These are phyloP conservation scores for Diphyllodes magnificus DNA, from an alignment of 2,113 vertebrate genomes.

Conservation along the genomic window DNA sequence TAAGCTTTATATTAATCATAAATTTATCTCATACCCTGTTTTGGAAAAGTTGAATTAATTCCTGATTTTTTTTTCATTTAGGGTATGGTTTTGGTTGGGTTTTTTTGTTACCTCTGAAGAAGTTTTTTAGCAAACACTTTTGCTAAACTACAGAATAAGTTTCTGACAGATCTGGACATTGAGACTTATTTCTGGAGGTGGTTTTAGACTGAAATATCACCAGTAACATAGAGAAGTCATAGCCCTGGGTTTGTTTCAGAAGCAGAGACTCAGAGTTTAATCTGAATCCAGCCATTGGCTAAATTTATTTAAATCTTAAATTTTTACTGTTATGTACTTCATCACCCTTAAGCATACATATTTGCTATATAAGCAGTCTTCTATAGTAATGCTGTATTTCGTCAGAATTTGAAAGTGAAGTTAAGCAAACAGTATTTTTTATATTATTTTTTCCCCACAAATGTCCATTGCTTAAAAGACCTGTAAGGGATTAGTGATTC, in stretches of 20 bases:
- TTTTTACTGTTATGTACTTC: neutral
- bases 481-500: neutral
- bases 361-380: neutral
- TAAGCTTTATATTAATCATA: neutral
- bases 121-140: neutral
- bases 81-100: fast-evolving
- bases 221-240: neutral
- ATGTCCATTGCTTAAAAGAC: neutral
- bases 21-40: neutral
- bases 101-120: neutral
- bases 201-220: neutral
- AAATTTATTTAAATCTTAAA: neutral
- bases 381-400: neutral
- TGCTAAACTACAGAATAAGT: neutral
- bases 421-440: neutral
- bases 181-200: neutral
- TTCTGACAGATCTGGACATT: neutral
- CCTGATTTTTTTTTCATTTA: neutral
- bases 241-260: neutral
- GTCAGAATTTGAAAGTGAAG: neutral
- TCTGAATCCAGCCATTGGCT: neutral
- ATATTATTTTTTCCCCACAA: neutral
- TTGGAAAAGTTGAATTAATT: neutral
- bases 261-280: neutral
- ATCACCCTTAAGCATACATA: neutral